Evolutionary conservation across 2,888 invertebrate genomes (phyloP), one percentile per base, ranked within the genome.

Genomic region (Ptycholaimellus sp.): DNA sequence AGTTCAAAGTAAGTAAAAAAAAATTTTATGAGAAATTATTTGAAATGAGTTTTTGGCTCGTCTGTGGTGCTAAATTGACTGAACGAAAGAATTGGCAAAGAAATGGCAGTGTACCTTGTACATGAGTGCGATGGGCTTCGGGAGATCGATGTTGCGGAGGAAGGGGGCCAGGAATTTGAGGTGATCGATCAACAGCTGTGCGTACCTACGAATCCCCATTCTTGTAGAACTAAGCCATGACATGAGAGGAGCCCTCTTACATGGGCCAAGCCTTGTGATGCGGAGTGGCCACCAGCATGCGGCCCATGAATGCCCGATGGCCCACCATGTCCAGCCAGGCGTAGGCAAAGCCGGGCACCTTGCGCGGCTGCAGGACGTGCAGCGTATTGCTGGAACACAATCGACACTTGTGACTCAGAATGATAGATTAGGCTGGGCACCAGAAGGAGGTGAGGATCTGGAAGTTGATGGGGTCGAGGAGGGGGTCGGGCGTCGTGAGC

Each of bases 261-360:
- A n/a, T n/a, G 31, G 79, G 77, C 87, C 90, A 90, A 45, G 82
- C 81, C 69, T 71, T 49, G 2, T 44, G 33, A 18, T 39, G 11
- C 33, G 29, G 35, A 41, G 30, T 27, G 17, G 18, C 41, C 11
- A 38, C 82, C 21, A 93, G 67, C 64, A 93, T 79, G 37, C 83
- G 69, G 36, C 83, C 85, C 54, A 96, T 75, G 61, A 93, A 93
- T 1, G 82, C 76, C 37, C 93, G 71, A 62, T 99, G 93, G 1
- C 90, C 85, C 29, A 99, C 78, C 33, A 99, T 66, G 61, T 99
- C 96, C 39, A 99, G 65, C 96, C 99, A 99, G 2, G 93, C 82
- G 60, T 82, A 96, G 39, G 85, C 78, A 62, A 99, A 99, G 1
- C 82, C 87, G 1, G 96, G 85, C 0, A 82, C 85, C 49, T 81